Percentiles rank a stretch among this genome's conserved stretches.
These are phyloP conservation scores for Zonitis immaculata DNA, from an alignment of 2,888 invertebrate species.

Conservation along the genomic window DNA sequence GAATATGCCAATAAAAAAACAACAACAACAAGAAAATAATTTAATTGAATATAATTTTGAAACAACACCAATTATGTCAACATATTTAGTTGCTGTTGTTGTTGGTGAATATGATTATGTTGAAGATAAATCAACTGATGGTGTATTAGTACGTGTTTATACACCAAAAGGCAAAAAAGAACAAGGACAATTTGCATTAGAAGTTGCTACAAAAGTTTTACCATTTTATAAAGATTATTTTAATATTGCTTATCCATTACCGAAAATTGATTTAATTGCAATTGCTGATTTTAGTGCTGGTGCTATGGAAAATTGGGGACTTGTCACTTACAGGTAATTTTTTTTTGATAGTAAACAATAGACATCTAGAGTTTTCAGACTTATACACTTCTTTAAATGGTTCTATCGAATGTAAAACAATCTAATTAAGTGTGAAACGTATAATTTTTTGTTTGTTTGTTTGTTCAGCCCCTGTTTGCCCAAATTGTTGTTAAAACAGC, in stretches of 20 bases:
- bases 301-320: conserved; percentile 99
- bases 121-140: conserved; percentile 77
- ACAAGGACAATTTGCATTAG: conserved; percentile 86
- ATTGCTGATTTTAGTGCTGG: conserved; percentile 93
- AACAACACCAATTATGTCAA: conserved; percentile 90
- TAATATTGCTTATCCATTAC: conserved; percentile 88
- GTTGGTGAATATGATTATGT: conserved; percentile 95
- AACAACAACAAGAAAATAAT: conserved; percentile 16
- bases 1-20: conserved; percentile 73
- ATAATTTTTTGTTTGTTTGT: no score
- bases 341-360: background rate
- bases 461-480: no score
- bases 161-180: conserved; percentile 88
- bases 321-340: conserved; percentile 68
- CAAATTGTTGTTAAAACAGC: no score
- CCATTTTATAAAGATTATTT: conserved; percentile 96
- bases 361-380: no score
- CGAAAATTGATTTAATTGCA: conserved; percentile 95
- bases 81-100: conserved; percentile 89
- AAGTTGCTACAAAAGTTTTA: conserved; percentile 86
- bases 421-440: no score
- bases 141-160: conserved; percentile 75
- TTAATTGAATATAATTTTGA: conserved; percentile 57
- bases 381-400: no score
- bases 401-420: no score